phyloP scores from a whole-genome alignment of 1,140 invertebrate species.

The Temnothorax nylanderi region DNA sequence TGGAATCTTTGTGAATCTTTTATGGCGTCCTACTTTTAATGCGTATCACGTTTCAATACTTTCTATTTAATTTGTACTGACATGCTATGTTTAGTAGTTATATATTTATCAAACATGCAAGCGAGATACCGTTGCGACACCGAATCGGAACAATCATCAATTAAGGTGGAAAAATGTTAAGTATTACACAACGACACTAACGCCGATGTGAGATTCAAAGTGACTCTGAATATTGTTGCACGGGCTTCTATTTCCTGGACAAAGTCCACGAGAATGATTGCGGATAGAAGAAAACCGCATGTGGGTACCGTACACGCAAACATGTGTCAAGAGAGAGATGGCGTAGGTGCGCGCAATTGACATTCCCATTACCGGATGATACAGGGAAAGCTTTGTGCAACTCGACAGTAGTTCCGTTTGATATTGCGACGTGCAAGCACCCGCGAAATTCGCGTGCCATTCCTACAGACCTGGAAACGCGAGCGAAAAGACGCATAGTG shows the following conservation, averaged over 20 bases:
- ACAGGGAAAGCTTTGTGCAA: slow-evolving; percentile 38
- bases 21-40: neutral
- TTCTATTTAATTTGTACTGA: neutral
- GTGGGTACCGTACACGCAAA: neutral
- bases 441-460: slow-evolving; percentile 30
- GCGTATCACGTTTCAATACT: neutral
- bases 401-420: slow-evolving; percentile 24
- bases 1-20: neutral
- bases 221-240: slow-evolving; percentile 2
- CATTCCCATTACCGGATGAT: slow-evolving; percentile 58
- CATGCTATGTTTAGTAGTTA: neutral
- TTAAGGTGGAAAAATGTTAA: neutral
- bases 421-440: neutral
- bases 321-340: slow-evolving; percentile 13
- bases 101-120: neutral
- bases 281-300: slow-evolving; percentile 23
- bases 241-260: neutral
- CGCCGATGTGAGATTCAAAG: neutral
- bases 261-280: neutral
- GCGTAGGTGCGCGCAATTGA: slow-evolving; percentile 45
- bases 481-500: slow-evolving; percentile 5
- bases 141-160: slow-evolving; percentile 2
- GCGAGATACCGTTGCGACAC: neutral
- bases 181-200: neutral
- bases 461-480: slow-evolving; percentile 20